These are phyloP conservation scores for Ia io DNA, from an alignment of 2,113 vertebrate species.

Conservation along the genomic window DNA sequence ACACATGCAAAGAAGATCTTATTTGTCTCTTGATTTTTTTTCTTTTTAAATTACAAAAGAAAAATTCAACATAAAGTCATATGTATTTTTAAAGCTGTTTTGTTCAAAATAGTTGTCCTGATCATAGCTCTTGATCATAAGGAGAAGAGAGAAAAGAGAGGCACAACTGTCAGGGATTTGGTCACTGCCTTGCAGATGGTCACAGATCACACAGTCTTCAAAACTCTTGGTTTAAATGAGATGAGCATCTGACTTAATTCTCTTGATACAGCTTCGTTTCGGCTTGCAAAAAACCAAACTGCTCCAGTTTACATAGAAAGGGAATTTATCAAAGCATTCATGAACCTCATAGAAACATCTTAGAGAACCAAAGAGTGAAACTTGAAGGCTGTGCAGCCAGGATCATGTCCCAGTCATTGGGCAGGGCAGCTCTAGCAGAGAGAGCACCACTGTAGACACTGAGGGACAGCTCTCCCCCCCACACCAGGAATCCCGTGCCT, in stretches of 20 bases:
- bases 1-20: constrained; percentile 22
- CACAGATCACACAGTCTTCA: not conserved
- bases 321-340: not conserved
- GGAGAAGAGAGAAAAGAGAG: constrained; percentile 50
- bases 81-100: not conserved
- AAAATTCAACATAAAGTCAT: constrained; percentile 38
- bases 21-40: constrained; percentile 62
- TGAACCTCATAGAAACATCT: not conserved
- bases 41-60: constrained; percentile 62
- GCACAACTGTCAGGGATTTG: constrained; percentile 41
- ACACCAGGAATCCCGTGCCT: fast-evolving
- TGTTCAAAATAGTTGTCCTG: constrained; percentile 35
- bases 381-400: not conserved
- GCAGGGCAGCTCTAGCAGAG: not conserved
- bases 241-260: not conserved
- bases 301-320: not conserved
- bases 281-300: not conserved
- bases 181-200: constrained; percentile 49
- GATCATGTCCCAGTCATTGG: not conserved
- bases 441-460: no score
- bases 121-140: not conserved
- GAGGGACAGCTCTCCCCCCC: not conserved
- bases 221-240: constrained; percentile 41
- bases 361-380: not conserved
- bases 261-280: not conserved